Evolutionary conservation across 2,888 invertebrate species (phyloP).

Genomic region (Dryocosmus kuriphilus): DNA sequence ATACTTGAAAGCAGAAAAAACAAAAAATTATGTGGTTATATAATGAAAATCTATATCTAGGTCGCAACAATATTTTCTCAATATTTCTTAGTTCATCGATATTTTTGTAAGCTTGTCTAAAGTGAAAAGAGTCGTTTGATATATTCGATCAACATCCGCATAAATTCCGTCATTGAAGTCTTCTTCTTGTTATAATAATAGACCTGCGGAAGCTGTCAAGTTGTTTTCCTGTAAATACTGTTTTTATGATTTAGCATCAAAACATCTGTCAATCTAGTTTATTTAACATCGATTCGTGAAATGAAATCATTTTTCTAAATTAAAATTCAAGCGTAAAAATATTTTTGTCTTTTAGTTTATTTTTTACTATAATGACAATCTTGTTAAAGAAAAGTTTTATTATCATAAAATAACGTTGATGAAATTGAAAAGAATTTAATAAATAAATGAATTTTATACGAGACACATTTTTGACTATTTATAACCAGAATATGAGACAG

Average conservation of each 20-base stretch:
- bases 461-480: neutral
- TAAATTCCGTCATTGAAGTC: slow-evolving; percentile 1
- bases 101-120: slow-evolving; percentile 17
- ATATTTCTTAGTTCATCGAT: slow-evolving; percentile 25
- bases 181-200: slow-evolving; percentile 22
- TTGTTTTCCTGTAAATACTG: neutral
- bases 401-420: too few species aligned
- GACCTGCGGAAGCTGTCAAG: neutral
- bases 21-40: neutral
- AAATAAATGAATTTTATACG: too few species aligned
- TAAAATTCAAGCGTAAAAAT: neutral
- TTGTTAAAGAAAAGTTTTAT: too few species aligned
- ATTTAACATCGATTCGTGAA: neutral
- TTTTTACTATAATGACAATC: too few species aligned
- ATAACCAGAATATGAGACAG: neutral
- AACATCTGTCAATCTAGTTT: neutral
- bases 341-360: too few species aligned
- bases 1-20: too few species aligned
- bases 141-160: slow-evolving; percentile 17
- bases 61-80: slow-evolving; percentile 14
- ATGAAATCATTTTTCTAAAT: neutral
- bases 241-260: neutral
- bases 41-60: neutral
- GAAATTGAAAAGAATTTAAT: too few species aligned
- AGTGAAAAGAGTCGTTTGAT: slow-evolving; percentile 13